Base-by-base conservation (phyloP, 2,797 vertebrate genomes). In the Knipowitschia caucasica region DNA sequence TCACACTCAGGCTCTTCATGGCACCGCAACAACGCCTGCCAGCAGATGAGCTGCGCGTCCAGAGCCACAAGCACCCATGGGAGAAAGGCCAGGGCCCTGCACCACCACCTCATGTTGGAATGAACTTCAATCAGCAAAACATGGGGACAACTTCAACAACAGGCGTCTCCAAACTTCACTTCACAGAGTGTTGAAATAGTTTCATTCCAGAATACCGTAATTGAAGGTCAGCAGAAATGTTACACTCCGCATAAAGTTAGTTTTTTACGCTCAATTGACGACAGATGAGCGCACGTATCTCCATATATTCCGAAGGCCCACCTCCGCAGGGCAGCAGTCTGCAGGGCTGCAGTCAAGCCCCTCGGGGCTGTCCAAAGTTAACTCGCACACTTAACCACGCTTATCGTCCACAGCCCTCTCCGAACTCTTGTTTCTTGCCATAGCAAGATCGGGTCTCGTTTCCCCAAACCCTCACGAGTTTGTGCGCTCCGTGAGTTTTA, bases 11-110 rank as follows among this genome's bases (percentile, higher is more conserved):
- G 86, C 62, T 92, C 90, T 42, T 86, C 69, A 56, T 92, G 89
- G 78, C 91, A 93, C 39, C 79, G 71, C 0, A 91, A 64, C 4
- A 93, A 59, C 17, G 91, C 91, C 69, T 89, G 86, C 91, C 91
- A 92, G 75, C 91, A 92, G 53, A 91, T 80, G 1, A 88, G 60
- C 53, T 89, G 85, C 1, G 86, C 88, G 8, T 89, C 83, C 12
- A 86, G 17, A 30, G 76, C 75, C 82, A 84, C 42, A 62, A 81
- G 73, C 50, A 88, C 56, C 79, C 78, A 86, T 5, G 78, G 75
- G 51, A 89, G 62, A 21, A 86, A 75, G 26, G 78, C 75, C 73
- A 81, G 71, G 56, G 73, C 72, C 56, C 85, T 15, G 68, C 72
- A 76, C 71, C 80, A 66, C 33, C 80, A 83, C 69, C 59, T 85